Percentiles rank a stretch among this genome's conserved stretches.
Conservation (phyloP, 2,888 invertebrate genomes). For the Drosophila suboccidentalis region DNA sequence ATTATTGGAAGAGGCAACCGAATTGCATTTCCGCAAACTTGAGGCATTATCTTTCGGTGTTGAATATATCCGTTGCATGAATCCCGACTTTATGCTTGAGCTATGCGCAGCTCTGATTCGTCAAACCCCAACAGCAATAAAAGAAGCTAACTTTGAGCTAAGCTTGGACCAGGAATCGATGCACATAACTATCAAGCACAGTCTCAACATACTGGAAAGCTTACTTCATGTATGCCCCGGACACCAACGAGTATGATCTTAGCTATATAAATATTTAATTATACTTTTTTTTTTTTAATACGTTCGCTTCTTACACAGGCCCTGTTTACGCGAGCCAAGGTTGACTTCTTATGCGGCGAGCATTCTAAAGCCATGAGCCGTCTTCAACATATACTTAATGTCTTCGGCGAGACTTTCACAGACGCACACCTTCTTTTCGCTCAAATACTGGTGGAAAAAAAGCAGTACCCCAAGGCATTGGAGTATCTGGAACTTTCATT, state of each 20-base stretch:
- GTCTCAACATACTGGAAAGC: conserved; percentile 89
- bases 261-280: not conserved
- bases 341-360: conserved; percentile 93
- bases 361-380: conserved; percentile 90
- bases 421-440: conserved; percentile 95
- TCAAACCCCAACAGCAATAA: conserved; percentile 89
- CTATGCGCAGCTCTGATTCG: conserved; percentile 91
- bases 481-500: conserved; percentile 95
- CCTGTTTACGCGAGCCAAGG: conserved; percentile 90
- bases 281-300: not conserved
- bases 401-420: conserved; percentile 91
- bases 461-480: conserved; percentile 91
- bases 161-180: conserved; percentile 86
- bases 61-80: conserved; percentile 90
- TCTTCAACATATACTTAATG: conserved; percentile 90
- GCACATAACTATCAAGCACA: conserved; percentile 87
- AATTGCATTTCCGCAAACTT: conserved; percentile 86
- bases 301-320: conserved; percentile 86
- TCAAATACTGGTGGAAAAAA: conserved; percentile 91
- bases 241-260: conserved; percentile 82
- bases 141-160: conserved; percentile 62
- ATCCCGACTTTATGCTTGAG: conserved; percentile 94
- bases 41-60: conserved; percentile 90
- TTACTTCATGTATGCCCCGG: conserved; percentile 94
- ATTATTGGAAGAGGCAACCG: conserved; percentile 88